Evolutionary conservation across 2,797 vertebrate species (phyloP).

Genomic region (Gymnocypris eckloni): DNA sequence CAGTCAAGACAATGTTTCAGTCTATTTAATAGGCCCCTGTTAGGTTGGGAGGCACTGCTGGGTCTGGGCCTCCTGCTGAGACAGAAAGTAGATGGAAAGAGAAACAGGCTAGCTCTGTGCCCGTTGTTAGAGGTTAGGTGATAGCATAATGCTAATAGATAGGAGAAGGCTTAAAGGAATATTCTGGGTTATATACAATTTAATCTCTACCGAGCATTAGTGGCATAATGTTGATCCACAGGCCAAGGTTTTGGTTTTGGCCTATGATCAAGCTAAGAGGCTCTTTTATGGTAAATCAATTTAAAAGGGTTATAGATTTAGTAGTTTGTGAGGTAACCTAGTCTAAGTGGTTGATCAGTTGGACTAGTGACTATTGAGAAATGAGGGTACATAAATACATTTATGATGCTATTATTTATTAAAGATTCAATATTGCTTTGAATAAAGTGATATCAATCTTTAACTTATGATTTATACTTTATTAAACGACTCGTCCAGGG

Average conservation of each 20-base stretch:
- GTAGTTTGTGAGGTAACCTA: background rate
- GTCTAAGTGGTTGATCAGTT: background rate
- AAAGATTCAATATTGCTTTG: too few relatives aligned
- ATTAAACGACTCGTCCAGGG: too few relatives aligned
- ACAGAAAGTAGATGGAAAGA: slow-evolving; percentile 32
- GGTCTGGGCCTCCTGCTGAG: slow-evolving; percentile 23
- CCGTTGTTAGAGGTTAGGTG: slow-evolving; percentile 7
- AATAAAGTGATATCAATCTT: too few relatives aligned
- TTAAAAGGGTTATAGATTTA: background rate
- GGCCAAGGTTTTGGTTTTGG: background rate
- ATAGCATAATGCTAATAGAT: slow-evolving; percentile 44
- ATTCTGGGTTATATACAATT: background rate
- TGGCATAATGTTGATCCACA: background rate
- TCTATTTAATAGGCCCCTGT: slow-evolving; percentile 57
- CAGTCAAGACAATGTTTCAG: slow-evolving; percentile 62
- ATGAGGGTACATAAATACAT: background rate
- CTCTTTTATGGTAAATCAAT: background rate
- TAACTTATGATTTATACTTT: too few relatives aligned
- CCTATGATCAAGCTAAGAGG: background rate
- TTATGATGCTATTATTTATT: too few relatives aligned
- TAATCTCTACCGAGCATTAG: background rate
- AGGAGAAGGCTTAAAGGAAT: background rate
- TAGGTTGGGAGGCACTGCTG: slow-evolving; percentile 12
- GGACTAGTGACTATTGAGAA: background rate
- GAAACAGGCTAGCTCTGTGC: slow-evolving; percentile 18